Evolutionary conservation across 2,113 vertebrate species (phyloP).

Genomic region (Hemibagrus wyckioides): DNA sequence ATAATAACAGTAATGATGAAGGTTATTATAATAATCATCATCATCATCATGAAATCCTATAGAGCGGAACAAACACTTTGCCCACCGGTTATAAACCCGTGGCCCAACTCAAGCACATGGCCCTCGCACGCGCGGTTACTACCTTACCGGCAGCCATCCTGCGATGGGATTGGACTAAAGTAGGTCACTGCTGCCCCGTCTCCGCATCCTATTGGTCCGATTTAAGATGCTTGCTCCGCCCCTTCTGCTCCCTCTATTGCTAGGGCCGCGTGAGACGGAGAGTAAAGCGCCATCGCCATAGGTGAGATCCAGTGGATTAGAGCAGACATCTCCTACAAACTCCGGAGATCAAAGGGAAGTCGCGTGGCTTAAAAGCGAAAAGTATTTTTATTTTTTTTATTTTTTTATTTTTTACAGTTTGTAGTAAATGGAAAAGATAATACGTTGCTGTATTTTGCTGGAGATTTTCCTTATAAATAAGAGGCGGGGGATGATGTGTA

Average conservation of each 20-base stretch:
- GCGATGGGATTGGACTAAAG: constrained; percentile 71
- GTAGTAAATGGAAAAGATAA: background rate
- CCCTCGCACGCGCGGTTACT: constrained; percentile 69
- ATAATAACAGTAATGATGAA: background rate
- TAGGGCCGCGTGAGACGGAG: constrained; percentile 72
- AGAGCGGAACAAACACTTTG: constrained; percentile 30
- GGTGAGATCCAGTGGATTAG: constrained; percentile 55
- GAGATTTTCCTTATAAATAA: background rate
- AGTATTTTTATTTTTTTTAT: too few relatives aligned
- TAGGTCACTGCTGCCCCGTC: constrained; percentile 70
- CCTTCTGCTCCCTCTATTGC: constrained; percentile 59
- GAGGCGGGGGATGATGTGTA: background rate
- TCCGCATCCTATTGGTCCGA: constrained; percentile 67
- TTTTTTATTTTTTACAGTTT: background rate
- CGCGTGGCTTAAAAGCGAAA: constrained; percentile 31
- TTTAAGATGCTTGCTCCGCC: constrained; percentile 76
- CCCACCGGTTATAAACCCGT: constrained; percentile 43
- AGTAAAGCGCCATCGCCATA: constrained; percentile 50
- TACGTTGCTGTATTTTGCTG: background rate
- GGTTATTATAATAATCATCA: background rate
- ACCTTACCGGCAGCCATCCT: constrained; percentile 63
- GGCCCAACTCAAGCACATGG: constrained; percentile 68
- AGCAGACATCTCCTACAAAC: constrained; percentile 41
- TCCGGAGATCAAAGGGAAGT: constrained; percentile 51
- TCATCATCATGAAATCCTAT: background rate